phyloP scores from a whole-genome alignment of 2,113 vertebrate genomes.

The Thomomys bottae region DNA sequence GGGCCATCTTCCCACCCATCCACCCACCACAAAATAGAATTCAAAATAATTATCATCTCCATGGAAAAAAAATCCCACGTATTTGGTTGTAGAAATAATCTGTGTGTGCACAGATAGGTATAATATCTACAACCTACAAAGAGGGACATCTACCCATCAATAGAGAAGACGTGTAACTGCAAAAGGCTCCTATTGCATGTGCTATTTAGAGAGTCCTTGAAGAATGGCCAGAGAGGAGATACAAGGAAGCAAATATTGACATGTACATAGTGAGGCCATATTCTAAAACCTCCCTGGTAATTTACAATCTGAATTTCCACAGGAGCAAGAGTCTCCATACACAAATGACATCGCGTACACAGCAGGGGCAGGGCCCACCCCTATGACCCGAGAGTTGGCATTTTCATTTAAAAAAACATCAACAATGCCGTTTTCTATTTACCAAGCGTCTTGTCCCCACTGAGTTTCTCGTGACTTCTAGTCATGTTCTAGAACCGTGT shows the following conservation, averaged over 20 bases:
- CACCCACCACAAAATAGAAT: neutral
- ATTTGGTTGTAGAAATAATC: conserved; percentile 43
- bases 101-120: neutral
- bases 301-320: neutral
- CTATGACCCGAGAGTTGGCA: neutral
- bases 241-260: neutral
- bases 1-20: neutral
- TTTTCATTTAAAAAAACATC: neutral
- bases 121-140: conserved; percentile 33
- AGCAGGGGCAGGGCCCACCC: conserved; percentile 23
- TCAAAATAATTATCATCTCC: conserved; percentile 28
- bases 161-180: neutral
- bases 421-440: neutral
- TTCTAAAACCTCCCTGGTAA: neutral
- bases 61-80: conserved; percentile 50
- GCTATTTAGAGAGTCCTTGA: neutral
- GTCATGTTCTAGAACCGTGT: neutral
- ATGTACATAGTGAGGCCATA: neutral
- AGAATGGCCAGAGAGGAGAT: neutral
- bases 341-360: neutral
- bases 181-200: neutral
- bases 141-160: conserved; percentile 44
- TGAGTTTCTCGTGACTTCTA: conserved; percentile 22
- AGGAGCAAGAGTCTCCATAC: neutral
- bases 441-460: neutral